Percentiles rank a stretch among this genome's conserved stretches.
These are phyloP conservation scores for Lottia gigantea DNA, from an alignment of 2,888 invertebrate species.

Conservation along the genomic window DNA sequence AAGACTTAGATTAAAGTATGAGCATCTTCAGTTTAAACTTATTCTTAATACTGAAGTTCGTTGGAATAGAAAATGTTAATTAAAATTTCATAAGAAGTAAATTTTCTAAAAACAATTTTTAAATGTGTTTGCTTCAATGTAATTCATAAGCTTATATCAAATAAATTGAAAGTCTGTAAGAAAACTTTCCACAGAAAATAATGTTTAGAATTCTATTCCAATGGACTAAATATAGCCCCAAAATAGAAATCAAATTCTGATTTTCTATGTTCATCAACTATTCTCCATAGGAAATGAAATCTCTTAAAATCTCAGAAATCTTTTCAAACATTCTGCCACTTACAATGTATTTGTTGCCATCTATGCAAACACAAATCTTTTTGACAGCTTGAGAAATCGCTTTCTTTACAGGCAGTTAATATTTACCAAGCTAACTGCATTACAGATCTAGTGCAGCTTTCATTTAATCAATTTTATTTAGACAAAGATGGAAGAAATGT, in stretches of 20 bases:
- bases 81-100: too few relatives aligned
- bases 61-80: too few relatives aligned
- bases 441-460: slow-evolving; percentile 17
- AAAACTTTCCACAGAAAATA: too few relatives aligned
- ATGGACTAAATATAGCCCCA: not conserved
- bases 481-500: slow-evolving; percentile 14
- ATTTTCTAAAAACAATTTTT: too few relatives aligned
- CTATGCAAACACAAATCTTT: slow-evolving; percentile 14
- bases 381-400: slow-evolving; percentile 21
- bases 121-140: too few relatives aligned
- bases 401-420: slow-evolving; percentile 23
- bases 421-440: slow-evolving; percentile 23
- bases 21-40: too few relatives aligned
- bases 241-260: slow-evolving; percentile 2
- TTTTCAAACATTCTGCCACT: slow-evolving; percentile 15
- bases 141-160: too few relatives aligned
- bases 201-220: too few relatives aligned
- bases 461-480: slow-evolving; percentile 25
- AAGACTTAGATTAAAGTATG: too few relatives aligned
- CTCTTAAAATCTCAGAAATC: not conserved
- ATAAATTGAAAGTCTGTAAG: too few relatives aligned
- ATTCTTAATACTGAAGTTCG: too few relatives aligned
- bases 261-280: not conserved
- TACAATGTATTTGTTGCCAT: slow-evolving; percentile 12
- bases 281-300: slow-evolving; percentile 9